Conservation (phyloP, 2,797 vertebrate genomes). For the Arrhamphus sclerolepis region DNA sequence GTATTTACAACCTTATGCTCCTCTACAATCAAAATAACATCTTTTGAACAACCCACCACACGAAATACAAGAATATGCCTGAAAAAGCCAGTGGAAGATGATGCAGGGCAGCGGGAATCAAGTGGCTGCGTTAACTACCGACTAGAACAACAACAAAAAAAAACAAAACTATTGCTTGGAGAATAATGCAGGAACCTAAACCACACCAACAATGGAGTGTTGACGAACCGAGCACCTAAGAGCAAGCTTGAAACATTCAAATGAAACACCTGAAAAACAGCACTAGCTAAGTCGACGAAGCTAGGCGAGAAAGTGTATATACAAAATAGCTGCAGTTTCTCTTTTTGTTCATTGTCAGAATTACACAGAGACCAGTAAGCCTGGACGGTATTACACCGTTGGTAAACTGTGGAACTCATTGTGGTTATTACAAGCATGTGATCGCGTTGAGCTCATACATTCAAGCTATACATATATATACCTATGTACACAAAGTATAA, state of each 20-base stretch:
- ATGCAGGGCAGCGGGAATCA: conserved; percentile 19
- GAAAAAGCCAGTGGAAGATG: conserved; percentile 17
- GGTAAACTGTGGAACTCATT: conserved; percentile 56
- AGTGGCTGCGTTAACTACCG: conserved; percentile 16
- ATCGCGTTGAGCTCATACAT: conserved; percentile 73
- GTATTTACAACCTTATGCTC: conserved; percentile 49
- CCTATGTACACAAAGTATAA: conserved; percentile 83
- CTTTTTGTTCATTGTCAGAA: conserved; percentile 44
- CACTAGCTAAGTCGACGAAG: conserved; percentile 42
- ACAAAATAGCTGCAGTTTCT: conserved; percentile 64
- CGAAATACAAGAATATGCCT: conserved; percentile 14
- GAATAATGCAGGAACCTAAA: conserved; percentile 17
- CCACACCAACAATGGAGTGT: conserved; percentile 78
- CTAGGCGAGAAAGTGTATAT: conserved; percentile 54
- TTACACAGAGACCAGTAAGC: conserved; percentile 40
- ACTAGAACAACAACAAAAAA: conserved; percentile 16
- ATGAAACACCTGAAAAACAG: conserved; percentile 48
- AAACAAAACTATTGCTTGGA: conserved; percentile 15
- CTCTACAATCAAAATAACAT: conserved; percentile 87
- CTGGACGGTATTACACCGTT: conserved; percentile 20
- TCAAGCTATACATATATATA: conserved; percentile 82
- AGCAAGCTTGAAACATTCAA: conserved; percentile 76
- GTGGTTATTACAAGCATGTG: conserved; percentile 70
- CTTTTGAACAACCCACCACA: conserved; percentile 29
- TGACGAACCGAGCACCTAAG: conserved; percentile 65